A percentile compares a stretch with the other conserved stretches of the same genome.
Evolutionary conservation across 2,113 vertebrate species (phyloP).

Genomic region (Malurus alboscapulatus): DNA sequence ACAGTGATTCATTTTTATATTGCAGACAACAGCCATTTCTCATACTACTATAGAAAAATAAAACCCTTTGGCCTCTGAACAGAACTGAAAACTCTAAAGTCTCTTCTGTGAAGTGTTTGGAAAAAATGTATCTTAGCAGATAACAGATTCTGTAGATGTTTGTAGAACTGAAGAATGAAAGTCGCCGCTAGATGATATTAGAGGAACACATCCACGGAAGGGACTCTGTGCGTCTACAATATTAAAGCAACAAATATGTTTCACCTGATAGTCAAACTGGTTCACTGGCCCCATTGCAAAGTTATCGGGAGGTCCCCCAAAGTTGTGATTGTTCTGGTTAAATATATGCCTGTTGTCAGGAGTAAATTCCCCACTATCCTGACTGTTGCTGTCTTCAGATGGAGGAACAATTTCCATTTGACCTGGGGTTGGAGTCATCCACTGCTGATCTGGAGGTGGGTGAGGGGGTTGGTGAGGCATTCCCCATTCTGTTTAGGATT

Average conservation of each 20-base stretch:
- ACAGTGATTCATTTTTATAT: conserved; percentile 38
- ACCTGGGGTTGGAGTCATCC: conserved; percentile 90
- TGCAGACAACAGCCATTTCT: conserved; percentile 43
- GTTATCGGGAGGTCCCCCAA: conserved; percentile 95
- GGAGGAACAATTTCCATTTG: conserved; percentile 96
- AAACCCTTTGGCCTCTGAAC: not conserved
- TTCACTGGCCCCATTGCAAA: conserved; percentile 96
- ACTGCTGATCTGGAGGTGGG: conserved; percentile 91
- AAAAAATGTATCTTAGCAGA: conserved; percentile 53
- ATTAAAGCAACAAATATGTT: conserved; percentile 82
- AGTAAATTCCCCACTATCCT: conserved; percentile 96
- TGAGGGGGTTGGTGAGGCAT: conserved; percentile 91
- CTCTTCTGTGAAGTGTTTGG: conserved; percentile 41
- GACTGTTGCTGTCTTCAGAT: conserved; percentile 97
- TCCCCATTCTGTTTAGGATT: conserved; percentile 90
- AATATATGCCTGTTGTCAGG: conserved; percentile 92
- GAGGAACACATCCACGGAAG: conserved; percentile 73
- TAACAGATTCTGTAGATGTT: conserved; percentile 62
- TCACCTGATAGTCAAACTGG: conserved; percentile 99
- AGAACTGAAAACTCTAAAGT: conserved; percentile 50
- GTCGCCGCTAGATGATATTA: conserved; percentile 66
- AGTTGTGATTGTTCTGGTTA: conserved; percentile 98
- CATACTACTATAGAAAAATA: not conserved
- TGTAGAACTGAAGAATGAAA: conserved; percentile 69
- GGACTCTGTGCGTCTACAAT: conserved; percentile 71